Base-by-base conservation (phyloP, 2,797 vertebrate genomes). In the Pitangus sulphuratus region DNA sequence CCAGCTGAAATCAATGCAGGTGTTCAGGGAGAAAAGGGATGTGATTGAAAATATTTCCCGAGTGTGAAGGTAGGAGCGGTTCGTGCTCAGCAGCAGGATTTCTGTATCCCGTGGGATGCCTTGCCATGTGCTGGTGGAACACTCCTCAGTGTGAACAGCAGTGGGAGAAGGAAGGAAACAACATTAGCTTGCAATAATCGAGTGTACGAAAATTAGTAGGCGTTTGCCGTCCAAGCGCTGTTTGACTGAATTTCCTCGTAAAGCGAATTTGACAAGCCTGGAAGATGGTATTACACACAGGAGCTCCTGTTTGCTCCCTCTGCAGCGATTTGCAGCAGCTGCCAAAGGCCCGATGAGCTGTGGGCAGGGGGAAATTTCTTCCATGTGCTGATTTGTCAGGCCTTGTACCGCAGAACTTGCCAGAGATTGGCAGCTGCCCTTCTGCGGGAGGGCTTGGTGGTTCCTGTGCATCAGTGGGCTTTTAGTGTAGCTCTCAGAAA, bases 381-480 rank as follows among this genome's bases (percentile, higher is more conserved):
- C 93, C 77, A 37, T 62, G 92, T 79, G 89, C 89, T 79, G 71
- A 14, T 82, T 89, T 92, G 90, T 89, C 71, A 66, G 70, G 70
- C 69, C 78, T 62, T 15, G 20, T 76, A 40, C 20, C 30, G 22
- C 45, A 35, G 62, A 81, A 77, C 47, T 2, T 2, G 28, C 56
- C 89, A 89, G 66, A 12, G n/a, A 3, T 17, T 54, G 76, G 81
- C 84, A 85, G 2, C 56, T 77, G 75, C 84, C 61, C 31, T 3
- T 45, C 40, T 60, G 24, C 3, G 1, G 21, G 74, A 33, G 71
- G 37, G 7, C 14, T 64, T 24, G 81, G 74, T 84, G 84, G 71
- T 62, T 90, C 35, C 61, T 44, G 30, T 19, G 75, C 62, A 0
- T 37, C 89, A 33, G 40, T 0, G 0, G 35, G 70, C 19, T 33